Evolutionary conservation across 30 jellyfish, hydroid and myxozoan genomes (phyloP).

Genomic region (Chrysaora quinquecirrha): DNA sequence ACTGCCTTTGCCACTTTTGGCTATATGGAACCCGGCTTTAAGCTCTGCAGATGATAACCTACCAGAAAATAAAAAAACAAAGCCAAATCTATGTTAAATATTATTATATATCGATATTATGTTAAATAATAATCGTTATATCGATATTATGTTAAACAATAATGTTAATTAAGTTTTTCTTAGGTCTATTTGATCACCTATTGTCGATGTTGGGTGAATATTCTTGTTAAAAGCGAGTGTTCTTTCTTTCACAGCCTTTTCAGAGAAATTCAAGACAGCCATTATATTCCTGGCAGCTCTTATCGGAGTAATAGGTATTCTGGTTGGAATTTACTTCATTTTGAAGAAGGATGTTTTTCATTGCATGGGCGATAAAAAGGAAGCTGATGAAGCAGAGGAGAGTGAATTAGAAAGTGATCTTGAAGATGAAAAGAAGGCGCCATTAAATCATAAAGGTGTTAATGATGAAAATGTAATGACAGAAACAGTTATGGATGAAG

Average conservation of each 20-base stretch:
- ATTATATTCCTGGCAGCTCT: constrained; percentile 72
- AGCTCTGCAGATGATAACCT: too few relatives aligned
- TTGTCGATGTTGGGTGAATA: too few relatives aligned
- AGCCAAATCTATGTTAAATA: too few relatives aligned
- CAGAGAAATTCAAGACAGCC: constrained; percentile 73
- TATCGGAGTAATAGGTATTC: constrained; percentile 48
- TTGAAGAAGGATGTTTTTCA: constrained; percentile 75
- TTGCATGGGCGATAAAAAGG: constrained; percentile 61
- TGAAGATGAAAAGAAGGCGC: constrained; percentile 20
- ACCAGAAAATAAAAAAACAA: too few relatives aligned
- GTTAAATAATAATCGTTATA: too few relatives aligned
- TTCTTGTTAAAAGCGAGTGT: too few relatives aligned
- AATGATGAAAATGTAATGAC: constrained; percentile 1
- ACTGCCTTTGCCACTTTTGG: too few relatives aligned
- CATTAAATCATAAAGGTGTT: background rate
- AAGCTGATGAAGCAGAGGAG: constrained; percentile 76
- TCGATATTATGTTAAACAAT: too few relatives aligned
- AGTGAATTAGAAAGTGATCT: constrained; percentile 48
- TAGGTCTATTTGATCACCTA: too few relatives aligned
- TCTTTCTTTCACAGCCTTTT: constrained; percentile 52
- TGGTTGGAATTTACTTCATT: constrained; percentile 63
- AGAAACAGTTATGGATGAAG: background rate
- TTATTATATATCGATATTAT: too few relatives aligned
- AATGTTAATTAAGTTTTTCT: too few relatives aligned
- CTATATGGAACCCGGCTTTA: too few relatives aligned